phyloP scores from a whole-genome alignment of 1,140 invertebrate genomes.

The Heliconius himera region DNA sequence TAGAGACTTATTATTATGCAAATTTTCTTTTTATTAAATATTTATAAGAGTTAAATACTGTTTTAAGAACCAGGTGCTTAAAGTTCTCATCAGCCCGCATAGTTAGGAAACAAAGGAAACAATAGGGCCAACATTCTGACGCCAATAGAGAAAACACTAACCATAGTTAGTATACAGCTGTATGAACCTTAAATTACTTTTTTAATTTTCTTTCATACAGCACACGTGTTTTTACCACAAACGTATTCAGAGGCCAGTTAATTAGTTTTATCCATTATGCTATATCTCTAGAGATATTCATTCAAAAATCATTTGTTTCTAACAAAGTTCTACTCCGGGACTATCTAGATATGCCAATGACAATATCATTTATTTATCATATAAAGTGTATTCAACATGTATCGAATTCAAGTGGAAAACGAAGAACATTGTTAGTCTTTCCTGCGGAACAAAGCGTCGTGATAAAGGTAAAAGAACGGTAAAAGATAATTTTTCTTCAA shows the following conservation, averaged over 20 bases:
- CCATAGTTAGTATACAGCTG: slow-evolving; percentile 13
- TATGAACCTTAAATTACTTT: slow-evolving; percentile 19
- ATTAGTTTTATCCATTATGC: not conserved
- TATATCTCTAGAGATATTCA: not conserved
- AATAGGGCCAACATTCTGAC: slow-evolving; percentile 24
- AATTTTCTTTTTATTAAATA: no score
- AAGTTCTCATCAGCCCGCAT: slow-evolving; percentile 2
- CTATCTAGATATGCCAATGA: not conserved
- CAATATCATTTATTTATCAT: no score
- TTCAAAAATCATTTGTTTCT: not conserved
- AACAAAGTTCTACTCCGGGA: not conserved
- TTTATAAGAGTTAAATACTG: not conserved
- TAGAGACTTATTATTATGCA: no score
- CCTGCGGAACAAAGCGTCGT: no score
- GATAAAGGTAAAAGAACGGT: no score
- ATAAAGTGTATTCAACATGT: no score
- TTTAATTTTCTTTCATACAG: slow-evolving; percentile 14
- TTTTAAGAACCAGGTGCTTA: not conserved
- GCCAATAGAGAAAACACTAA: slow-evolving; percentile 20
- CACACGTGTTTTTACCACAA: not conserved
- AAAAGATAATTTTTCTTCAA: no score
- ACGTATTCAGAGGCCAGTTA: not conserved
- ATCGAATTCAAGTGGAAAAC: no score
- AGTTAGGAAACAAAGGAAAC: slow-evolving; percentile 18
- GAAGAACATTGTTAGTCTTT: no score